Evolutionary conservation across 2,888 invertebrate species (phyloP).

Genomic region (Anaspis maculata): DNA sequence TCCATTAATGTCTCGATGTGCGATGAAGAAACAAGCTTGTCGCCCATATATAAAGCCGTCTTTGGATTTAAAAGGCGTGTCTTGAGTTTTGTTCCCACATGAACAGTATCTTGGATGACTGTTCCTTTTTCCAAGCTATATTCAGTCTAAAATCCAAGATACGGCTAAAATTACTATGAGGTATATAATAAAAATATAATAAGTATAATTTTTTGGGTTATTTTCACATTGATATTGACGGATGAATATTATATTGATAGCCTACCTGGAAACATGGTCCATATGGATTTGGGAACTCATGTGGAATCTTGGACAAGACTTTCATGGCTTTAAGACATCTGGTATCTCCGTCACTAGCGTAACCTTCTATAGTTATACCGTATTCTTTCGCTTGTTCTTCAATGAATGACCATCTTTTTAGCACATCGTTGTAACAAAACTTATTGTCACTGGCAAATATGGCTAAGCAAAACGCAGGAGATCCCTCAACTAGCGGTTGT

Average conservation of each 20-base stretch:
- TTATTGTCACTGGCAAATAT: background rate
- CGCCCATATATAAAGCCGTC: constrained; percentile 1
- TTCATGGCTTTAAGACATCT: background rate
- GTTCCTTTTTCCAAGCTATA: background rate
- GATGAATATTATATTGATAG: too few relatives aligned
- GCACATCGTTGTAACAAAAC: background rate
- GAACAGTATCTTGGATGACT: constrained; percentile 1
- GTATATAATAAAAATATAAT: too few relatives aligned
- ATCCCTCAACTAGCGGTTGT: background rate
- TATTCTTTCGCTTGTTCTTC: background rate
- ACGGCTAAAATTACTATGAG: background rate
- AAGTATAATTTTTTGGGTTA: too few relatives aligned
- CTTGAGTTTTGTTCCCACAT: constrained; percentile 4
- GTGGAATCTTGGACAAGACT: background rate
- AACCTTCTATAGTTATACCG: constrained; percentile 1
- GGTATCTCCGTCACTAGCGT: background rate
- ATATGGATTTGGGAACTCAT: too few relatives aligned
- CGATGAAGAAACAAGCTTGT: background rate
- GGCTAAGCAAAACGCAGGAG: background rate
- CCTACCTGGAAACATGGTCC: too few relatives aligned
- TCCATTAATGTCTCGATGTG: constrained; percentile 4
- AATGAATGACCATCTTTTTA: background rate
- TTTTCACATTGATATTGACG: too few relatives aligned
- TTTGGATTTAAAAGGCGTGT: constrained; percentile 2
- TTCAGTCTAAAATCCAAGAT: background rate